Evolutionary conservation across 1,140 invertebrate genomes (phyloP), one percentile per base, ranked within the genome.

Genomic region (Spodoptera litura): DNA sequence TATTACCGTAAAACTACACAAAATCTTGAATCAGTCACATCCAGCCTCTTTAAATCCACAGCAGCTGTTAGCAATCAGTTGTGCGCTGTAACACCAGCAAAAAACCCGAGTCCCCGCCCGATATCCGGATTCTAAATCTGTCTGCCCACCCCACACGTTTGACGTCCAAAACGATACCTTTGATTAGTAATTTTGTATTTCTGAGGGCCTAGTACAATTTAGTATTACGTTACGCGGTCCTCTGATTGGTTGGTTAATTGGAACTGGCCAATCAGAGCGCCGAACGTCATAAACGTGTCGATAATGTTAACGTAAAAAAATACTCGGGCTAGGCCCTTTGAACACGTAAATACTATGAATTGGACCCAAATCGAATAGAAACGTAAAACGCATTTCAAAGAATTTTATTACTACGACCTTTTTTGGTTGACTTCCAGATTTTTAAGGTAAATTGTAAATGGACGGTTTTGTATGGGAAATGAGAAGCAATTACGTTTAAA

Each of bases 91-190:
- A 85, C 82, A 80, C 78, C 81, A 49, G 79, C 83, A 84, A 90
- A 92, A 91, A 91, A 88, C 15, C 20, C 15, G 85, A 81, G 83
- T 80, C 73, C 85, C 86, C 88, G 85, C 82, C 79, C 81, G 80
- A 90, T 90, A 90, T 92, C 89, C 91, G 87, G 87, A 84, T 81
- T 91, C 89, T 91, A 91, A 91, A 91, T 92, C 81, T 81, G 89
- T 90, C 78, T 56, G 61, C 62, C 62, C 61, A 70, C 78, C 78
- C 76, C 52, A 74, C 71, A 49, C 61, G 85, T 85, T 81, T 83
- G 86, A 89, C 86, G 80, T 87, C 82, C 76, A 61, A 74, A 79
- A 73, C 78, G 79, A 80, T 78, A 80, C 79, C 74, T 80, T 77
- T 80, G 79, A 80, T 80, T 80, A 80, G 79, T 80, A 78, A 80